Base-by-base conservation (phyloP, 2,888 invertebrate species). In the Athalia cordata region DNA sequence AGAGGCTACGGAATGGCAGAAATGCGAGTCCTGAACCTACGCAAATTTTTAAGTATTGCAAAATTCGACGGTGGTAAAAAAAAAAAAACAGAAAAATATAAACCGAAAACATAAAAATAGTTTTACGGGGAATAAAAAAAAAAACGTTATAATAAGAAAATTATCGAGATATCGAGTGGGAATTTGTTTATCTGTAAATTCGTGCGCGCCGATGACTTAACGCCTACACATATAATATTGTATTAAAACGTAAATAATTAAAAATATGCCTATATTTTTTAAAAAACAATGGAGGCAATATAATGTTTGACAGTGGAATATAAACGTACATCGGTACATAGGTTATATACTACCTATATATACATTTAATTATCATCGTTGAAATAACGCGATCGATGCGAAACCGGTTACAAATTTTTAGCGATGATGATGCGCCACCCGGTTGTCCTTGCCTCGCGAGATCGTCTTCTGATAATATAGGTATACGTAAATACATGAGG, bases 391-490 rank as follows among this genome's bases (percentile, higher is more conserved):
- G 70, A 79, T 70, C 77, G 62, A 68, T 79, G 59, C 78, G 79
- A 82, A 85, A 86, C 86, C 86, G 85, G 86, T 86, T 75, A 50
- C 82, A 81, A 83, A 81, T 79, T 86, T 85, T 86, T 85, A 86
- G 86, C 86, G 85, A 86, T 86, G 29, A 29, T 29, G 86, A 86
- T 85, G 80, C 82, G 79, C 76, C 76, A 79, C 78, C 77, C 79
- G 80, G 78, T 81, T 80, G 81, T 72, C 82, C 82, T 82, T 81
- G 81, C 78, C 80, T 78, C 75, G 62, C 62, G 13, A 50, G 64
- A 62, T 75, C 50, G 49, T 50, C 49, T 75, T 8, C 50, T 11
- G 49, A 15, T 61, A 43, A 29, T 62, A 7, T 52, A n/a, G 61
- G 13, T 75, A n/a, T 61, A 57, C 9, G 57, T 13, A 47, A 57